Percentiles rank a stretch among this genome's conserved stretches.
Conservation (phyloP, 2,113 vertebrate species). For the Anarhynchus alexandrinus region DNA sequence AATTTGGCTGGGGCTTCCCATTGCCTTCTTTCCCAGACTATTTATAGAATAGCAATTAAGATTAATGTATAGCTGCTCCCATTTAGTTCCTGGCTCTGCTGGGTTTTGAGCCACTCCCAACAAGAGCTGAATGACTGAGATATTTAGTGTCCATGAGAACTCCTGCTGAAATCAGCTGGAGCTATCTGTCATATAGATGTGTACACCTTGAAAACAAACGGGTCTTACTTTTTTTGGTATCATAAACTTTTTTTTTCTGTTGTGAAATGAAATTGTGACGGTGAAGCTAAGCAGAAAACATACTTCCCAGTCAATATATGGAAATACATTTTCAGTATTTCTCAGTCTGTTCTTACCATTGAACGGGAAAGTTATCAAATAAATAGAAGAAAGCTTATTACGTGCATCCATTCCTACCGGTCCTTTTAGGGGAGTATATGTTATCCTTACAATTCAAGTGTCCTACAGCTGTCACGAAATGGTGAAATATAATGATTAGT, state of each 20-base stretch:
- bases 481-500: neutral
- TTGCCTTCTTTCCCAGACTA: slow-evolving; percentile 44
- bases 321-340: neutral
- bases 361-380: neutral
- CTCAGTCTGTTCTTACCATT: neutral
- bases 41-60: slow-evolving; percentile 61
- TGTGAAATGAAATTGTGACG: neutral
- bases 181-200: neutral
- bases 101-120: slow-evolving; percentile 51
- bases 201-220: neutral
- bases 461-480: neutral
- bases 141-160: slow-evolving; percentile 19
- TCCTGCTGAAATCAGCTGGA: slow-evolving; percentile 18
- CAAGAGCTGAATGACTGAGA: neutral
- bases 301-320: neutral
- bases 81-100: slow-evolving; percentile 35
- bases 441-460: neutral
- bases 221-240: neutral
- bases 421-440: neutral
- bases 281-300: neutral
- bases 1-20: slow-evolving; percentile 35
- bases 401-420: neutral
- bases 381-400: neutral
- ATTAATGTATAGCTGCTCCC: slow-evolving; percentile 41
- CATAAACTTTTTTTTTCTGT: neutral